A percentile compares a stretch with the other conserved stretches of the same genome.
phyloP scores from a whole-genome alignment of 92 coral and sea anemone genomes.

The Ricordea florida region DNA sequence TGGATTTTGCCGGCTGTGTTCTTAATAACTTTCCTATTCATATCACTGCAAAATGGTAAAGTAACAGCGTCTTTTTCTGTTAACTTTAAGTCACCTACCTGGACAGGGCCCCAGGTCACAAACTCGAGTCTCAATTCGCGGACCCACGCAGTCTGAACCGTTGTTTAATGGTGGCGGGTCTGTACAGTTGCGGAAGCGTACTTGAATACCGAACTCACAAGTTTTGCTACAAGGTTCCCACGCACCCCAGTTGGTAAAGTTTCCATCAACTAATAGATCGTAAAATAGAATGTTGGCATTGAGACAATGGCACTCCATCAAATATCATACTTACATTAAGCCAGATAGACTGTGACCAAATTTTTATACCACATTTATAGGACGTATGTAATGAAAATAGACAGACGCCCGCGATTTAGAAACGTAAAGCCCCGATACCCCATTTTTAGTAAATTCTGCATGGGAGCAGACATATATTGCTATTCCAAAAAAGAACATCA shows the following conservation, averaged over 20 bases:
- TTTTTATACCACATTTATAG: too few relatives aligned
- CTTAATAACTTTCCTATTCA: neutral
- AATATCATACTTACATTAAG: too few relatives aligned
- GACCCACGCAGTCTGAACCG: slow-evolving; percentile 30
- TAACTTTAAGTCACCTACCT: neutral
- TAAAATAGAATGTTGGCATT: neutral
- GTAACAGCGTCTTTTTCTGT: neutral
- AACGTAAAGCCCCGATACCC: too few relatives aligned
- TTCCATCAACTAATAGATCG: slow-evolving; percentile 9
- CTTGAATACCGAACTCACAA: slow-evolving; percentile 16
- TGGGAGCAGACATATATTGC: too few relatives aligned
- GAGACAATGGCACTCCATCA: neutral
- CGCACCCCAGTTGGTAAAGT: slow-evolving; percentile 24
- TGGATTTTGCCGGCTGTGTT: too few relatives aligned
- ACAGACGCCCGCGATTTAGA: too few relatives aligned
- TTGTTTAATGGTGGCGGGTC: slow-evolving; percentile 27
- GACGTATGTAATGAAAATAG: too few relatives aligned
- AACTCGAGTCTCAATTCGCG: neutral
- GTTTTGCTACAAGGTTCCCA: slow-evolving; percentile 25
- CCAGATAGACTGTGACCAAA: neutral
- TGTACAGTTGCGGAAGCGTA: slow-evolving; percentile 33
- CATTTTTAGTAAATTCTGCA: too few relatives aligned
- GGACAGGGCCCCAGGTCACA: slow-evolving; percentile 33
- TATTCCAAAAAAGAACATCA: too few relatives aligned
- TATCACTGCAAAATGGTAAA: slow-evolving; percentile 4